These are phyloP conservation scores for Desmodus rotundus DNA, from an alignment of 2,113 vertebrate species.

Conservation along the genomic window DNA sequence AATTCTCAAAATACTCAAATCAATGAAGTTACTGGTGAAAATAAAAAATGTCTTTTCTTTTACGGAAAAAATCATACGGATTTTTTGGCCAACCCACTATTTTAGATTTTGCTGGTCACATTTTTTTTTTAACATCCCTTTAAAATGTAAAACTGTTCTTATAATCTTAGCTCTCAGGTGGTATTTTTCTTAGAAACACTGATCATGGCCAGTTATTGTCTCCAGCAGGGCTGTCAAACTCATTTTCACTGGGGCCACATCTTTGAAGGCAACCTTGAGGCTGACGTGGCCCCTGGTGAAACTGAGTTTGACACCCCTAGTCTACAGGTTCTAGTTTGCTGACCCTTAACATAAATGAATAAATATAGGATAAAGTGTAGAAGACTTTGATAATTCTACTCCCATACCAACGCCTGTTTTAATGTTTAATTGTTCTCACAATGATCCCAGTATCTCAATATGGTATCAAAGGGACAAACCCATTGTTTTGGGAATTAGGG, in stretches of 20 bases:
- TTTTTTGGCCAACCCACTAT: too few species aligned
- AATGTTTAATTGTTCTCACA: background rate
- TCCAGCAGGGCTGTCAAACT: background rate
- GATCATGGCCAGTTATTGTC: background rate
- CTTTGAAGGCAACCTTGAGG: too few species aligned
- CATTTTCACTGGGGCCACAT: too few species aligned
- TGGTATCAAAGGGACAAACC: background rate
- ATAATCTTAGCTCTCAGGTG: background rate
- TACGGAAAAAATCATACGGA: too few species aligned
- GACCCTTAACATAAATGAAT: background rate
- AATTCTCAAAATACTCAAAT: too few species aligned
- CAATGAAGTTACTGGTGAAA: too few species aligned
- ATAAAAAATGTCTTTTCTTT: too few species aligned
- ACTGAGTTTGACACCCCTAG: too few species aligned
- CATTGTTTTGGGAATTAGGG: background rate
- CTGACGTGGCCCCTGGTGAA: too few species aligned
- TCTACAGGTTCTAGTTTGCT: background rate
- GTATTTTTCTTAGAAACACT: background rate
- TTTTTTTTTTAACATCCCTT: background rate
- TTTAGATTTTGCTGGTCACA: background rate
- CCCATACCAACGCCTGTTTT: background rate
- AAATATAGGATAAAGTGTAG: background rate
- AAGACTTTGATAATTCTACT: background rate
- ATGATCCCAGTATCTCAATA: background rate
- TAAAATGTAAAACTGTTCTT: background rate